Evolutionary conservation across 2,888 invertebrate species (phyloP), one percentile per base, ranked within the genome.

Genomic region (Sipha maydis): DNA sequence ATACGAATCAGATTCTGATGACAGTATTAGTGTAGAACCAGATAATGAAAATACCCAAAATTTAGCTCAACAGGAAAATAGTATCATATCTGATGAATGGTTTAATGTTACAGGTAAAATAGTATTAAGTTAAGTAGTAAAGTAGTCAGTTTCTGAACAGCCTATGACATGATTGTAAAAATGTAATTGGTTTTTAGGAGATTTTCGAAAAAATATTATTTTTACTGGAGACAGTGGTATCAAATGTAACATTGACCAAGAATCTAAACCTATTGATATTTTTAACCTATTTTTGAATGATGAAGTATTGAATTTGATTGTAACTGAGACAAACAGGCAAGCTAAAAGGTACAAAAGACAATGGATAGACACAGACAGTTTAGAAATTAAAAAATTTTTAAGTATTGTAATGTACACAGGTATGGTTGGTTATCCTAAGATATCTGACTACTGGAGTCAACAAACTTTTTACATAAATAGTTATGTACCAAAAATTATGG

Each of bases 381-480:
- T 75, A 75, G 38, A 75, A 75, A 75, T 75, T 75, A 75, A 75
- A 75, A 73, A 38, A 11, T 75, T 75, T 38, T 75, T 75, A 38
- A 73, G 73, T 75, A 75, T 75, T 75, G 34, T 75, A 11, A 75
- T 38, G 38, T 75, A 75, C 38, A 75, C 73, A 75, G 34, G 73
- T 75, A 75, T 38, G 38, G 73, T 75, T 75, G 73, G 73, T 75
- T 75, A 75, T 75, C 73, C 73, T 75, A 75, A 75, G 73, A 25
- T 75, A 75, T 75, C 73, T 75, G 73, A 75, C 73, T 73, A 38
- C 73, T 75, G 73, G 73, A 75, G 73, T 75, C 73, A 75, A 75
- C 25, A 75, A 38, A 75, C 38, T 75, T 75, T 38, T 38, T 75
- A 75, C 25, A 38, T 38, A 38, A 34, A 75, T 75, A 38, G 73